Base-by-base conservation (phyloP, 2,113 vertebrate genomes). In the Oryzias celebensis region DNA sequence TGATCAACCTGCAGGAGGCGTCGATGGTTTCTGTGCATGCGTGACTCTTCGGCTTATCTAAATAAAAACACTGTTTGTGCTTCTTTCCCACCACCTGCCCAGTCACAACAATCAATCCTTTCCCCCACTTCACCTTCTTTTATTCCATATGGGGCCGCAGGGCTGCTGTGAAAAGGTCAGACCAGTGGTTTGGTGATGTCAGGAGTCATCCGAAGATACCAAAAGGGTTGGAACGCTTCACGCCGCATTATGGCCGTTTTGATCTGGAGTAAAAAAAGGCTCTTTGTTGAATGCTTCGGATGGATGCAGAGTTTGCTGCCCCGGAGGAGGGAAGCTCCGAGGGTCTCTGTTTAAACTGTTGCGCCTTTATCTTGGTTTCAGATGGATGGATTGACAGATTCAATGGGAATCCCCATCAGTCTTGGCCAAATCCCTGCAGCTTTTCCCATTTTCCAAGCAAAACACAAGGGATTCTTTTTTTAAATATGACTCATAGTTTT, bases 21-120 rank as follows among this genome's bases (percentile, higher is more conserved):
- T 6, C 5, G 26, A 28, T 4, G 4, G 36, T 36, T 36, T 36
- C 0, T 36, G 8, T 10, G 10, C 31, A 36, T 8, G 8, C 2
- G 31, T 10, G 36, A 36, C 10, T 36, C 8, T 36, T 36, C 36
- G 36, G 36, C 10, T 36, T 36, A 36, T 36, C 36, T 36, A 36
- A 36, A 36, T 12, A 12, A 12, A 36, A 36, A 53, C 31, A 48
- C 17, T 23, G 49, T 64, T 65, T 53, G 5, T 31, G 20, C 14
- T 42, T 43, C 28, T 23, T 22, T 31, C n/a, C 23, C 4, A 15
- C 13, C 14, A 49, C 28, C 44, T 36, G 16, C 23, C 24, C 23
- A 62, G 65, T 78, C 71, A 68, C 62, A 68, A 67, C 50, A 65
- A 54, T 62, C 23, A 7, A 20, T 73, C 17, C 55, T 48, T 52